A percentile compares a stretch with the other conserved stretches of the same genome.
Evolutionary conservation across 2,888 invertebrate species (phyloP).

Genomic region (Catocala sponsa): DNA sequence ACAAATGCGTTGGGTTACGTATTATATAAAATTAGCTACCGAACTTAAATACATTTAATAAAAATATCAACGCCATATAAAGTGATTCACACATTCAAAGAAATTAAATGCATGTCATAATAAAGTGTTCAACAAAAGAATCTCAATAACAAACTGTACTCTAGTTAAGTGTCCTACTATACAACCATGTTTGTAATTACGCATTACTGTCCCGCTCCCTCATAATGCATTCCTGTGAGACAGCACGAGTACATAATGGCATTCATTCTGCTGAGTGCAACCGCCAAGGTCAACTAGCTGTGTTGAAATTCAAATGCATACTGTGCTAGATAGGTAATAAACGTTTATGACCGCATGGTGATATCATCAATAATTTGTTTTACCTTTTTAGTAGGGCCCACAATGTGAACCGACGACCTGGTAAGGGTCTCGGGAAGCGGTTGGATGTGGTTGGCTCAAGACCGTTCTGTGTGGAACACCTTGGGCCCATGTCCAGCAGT

Average conservation of each 20-base stretch:
- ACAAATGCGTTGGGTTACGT: too few relatives aligned
- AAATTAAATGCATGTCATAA: neutral
- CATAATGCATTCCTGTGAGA: slow-evolving; percentile 51
- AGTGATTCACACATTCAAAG: too few relatives aligned
- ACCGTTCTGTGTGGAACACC: too few relatives aligned
- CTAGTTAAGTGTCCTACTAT: neutral
- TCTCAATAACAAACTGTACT: slow-evolving; percentile 2
- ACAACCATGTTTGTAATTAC: slow-evolving; percentile 1
- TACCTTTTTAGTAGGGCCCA: too few relatives aligned
- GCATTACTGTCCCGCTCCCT: slow-evolving; percentile 35
- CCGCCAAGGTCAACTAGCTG: slow-evolving; percentile 53
- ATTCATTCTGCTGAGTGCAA: slow-evolving; percentile 39
- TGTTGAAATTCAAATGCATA: slow-evolving; percentile 27
- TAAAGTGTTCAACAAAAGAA: neutral
- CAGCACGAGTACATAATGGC: slow-evolving; percentile 56
- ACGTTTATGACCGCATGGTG: slow-evolving; percentile 27
- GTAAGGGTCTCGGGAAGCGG: too few relatives aligned
- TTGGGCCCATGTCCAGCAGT: too few relatives aligned
- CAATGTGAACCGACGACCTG: too few relatives aligned
- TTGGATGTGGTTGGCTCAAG: too few relatives aligned
- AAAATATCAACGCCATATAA: too few relatives aligned
- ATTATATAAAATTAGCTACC: too few relatives aligned
- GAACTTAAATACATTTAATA: too few relatives aligned
- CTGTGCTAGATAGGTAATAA: slow-evolving; percentile 22
- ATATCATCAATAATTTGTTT: neutral